phyloP scores from a whole-genome alignment of 2,113 vertebrate genomes.

The Megatriorchis doriae region DNA sequence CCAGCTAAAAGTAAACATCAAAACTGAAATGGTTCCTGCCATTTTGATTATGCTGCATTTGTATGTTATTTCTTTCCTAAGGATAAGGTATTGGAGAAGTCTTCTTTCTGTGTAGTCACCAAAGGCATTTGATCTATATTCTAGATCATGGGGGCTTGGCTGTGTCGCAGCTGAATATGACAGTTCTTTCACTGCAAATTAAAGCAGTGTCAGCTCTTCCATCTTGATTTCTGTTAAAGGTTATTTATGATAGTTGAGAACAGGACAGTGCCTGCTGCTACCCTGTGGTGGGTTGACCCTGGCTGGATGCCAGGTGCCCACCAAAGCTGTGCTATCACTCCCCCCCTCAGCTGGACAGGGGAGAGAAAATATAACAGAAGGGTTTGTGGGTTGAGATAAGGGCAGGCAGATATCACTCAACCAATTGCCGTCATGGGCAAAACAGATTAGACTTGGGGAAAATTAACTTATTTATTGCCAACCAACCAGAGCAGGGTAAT shows the following conservation, averaged over 20 bases:
- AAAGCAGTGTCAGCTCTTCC: not conserved
- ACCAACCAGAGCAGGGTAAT: no score
- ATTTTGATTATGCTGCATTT: not conserved
- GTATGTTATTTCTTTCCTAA: not conserved
- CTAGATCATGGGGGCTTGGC: not conserved
- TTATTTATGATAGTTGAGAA: not conserved
- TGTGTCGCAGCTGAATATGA: not conserved
- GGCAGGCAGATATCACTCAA: no score
- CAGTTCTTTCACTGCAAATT: not conserved
- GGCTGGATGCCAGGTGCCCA: no score
- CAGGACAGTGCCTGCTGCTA: not conserved
- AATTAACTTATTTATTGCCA: no score
- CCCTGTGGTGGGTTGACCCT: no score
- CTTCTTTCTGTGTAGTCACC: not conserved
- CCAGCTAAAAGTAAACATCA: slow-evolving; percentile 33
- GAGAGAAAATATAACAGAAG: no score
- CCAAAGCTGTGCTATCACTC: no score
- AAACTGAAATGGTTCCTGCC: not conserved
- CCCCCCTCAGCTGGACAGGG: no score
- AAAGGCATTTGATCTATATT: not conserved
- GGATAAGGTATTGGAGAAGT: not conserved
- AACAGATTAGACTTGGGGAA: no score
- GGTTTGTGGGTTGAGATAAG: no score
- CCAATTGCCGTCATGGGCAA: no score
- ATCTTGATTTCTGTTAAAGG: not conserved